A percentile compares a stretch with the other conserved stretches of the same genome.
phyloP scores from a whole-genome alignment of 2,797 vertebrate species.

The Leucoraja ocellata region DNA sequence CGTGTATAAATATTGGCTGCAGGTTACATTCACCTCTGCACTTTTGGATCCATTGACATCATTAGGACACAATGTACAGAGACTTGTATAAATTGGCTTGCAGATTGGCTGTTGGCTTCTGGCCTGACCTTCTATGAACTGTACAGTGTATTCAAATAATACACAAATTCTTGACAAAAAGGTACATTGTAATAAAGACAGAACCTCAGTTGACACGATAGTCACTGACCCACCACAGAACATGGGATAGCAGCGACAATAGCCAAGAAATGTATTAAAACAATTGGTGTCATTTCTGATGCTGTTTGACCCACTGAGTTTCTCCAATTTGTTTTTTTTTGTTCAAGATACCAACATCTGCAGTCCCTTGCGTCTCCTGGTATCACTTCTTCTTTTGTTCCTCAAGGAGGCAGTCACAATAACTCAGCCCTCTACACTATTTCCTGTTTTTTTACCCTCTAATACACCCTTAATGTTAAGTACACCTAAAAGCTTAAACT shows the following conservation, averaged over 20 bases:
- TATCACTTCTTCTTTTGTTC: not conserved
- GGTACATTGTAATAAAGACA: not conserved
- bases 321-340: too few relatives aligned
- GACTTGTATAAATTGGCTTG: too few relatives aligned
- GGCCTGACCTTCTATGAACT: not conserved
- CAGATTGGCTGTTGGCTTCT: not conserved
- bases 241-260: not conserved
- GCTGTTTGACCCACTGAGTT: too few relatives aligned
- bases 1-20: too few relatives aligned
- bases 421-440: slow-evolving; percentile 13
- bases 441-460: not conserved
- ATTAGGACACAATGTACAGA: too few relatives aligned
- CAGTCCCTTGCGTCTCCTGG: too few relatives aligned
- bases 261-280: not conserved
- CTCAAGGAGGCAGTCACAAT: not conserved
- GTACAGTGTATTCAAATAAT: not conserved
- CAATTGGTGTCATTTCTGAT: not conserved
- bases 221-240: not conserved
- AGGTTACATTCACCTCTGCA: too few relatives aligned
- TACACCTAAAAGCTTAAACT: not conserved
- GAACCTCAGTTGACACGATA: not conserved
- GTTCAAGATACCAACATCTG: not conserved
- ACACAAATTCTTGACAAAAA: not conserved
- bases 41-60: too few relatives aligned
- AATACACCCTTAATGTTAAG: not conserved